These are phyloP conservation scores for Zonotrichia leucophrys DNA, from an alignment of 2,113 vertebrate genomes.

Conservation along the genomic window DNA sequence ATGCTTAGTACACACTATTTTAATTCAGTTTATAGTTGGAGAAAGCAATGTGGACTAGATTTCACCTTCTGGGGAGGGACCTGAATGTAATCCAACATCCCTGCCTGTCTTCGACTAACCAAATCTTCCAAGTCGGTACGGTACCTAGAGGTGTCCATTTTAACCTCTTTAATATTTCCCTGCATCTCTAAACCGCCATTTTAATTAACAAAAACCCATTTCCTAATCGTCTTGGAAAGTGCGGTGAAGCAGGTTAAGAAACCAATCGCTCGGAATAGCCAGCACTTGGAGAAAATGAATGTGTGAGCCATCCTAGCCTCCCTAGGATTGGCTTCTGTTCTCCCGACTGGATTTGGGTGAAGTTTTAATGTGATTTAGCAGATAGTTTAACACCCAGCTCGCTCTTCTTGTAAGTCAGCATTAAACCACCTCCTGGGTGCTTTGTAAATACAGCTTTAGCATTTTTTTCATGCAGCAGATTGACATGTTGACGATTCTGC, in stretches of 20 bases:
- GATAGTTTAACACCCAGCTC: conserved; percentile 52
- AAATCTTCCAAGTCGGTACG: neutral
- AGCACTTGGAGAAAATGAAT: neutral
- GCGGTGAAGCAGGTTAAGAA: conserved; percentile 25
- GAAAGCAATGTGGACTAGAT: neutral
- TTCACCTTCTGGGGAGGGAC: neutral
- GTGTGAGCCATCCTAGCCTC: neutral
- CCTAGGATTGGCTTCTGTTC: neutral
- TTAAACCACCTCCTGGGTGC: conserved; percentile 69
- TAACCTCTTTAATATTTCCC: conserved; percentile 10
- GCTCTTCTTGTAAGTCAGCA: conserved; percentile 67
- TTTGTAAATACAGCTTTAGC: conserved; percentile 73
- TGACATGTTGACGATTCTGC: conserved; percentile 81
- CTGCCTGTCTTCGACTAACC: neutral
- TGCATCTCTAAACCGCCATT: conserved; percentile 5
- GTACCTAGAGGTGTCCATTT: conserved; percentile 34
- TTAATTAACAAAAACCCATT: conserved; percentile 59
- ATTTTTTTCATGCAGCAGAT: conserved; percentile 72
- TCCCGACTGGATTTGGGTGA: neutral
- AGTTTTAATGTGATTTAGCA: conserved; percentile 70
- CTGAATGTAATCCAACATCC: neutral
- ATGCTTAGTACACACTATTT: neutral
- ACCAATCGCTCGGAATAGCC: conserved; percentile 14
- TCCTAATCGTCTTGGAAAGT: conserved; percentile 25
- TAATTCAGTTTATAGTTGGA: neutral